A percentile compares a stretch with the other conserved stretches of the same genome.
Conservation (phyloP, 2,113 vertebrate genomes). For the Labeo catla region DNA sequence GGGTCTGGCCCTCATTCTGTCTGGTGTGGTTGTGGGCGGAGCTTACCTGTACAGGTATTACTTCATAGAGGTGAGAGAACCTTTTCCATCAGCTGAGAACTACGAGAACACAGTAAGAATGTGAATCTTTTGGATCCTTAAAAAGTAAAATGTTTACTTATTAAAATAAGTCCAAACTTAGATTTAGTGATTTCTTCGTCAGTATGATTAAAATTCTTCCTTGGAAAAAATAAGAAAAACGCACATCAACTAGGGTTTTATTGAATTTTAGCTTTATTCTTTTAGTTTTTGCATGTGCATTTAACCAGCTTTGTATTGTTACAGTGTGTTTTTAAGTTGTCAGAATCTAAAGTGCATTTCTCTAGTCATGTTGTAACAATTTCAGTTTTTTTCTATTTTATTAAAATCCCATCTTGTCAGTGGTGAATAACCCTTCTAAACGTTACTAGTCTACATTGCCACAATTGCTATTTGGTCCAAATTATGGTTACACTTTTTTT, state of each 20-base stretch:
- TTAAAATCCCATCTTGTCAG: neutral
- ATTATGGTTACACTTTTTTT: neutral
- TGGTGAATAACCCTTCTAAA: no score
- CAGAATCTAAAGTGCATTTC: neutral
- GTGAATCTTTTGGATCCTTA: neutral
- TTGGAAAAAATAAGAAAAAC: no score
- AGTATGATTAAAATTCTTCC: neutral
- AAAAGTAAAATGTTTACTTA: no score
- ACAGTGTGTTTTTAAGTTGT: no score
- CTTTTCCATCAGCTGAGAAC: neutral
- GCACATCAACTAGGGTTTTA: no score
- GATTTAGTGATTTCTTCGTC: neutral
- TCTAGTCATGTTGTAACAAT: neutral
- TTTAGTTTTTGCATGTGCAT: no score
- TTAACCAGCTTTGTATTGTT: no score
- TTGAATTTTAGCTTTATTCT: no score
- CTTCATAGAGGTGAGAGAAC: constrained; percentile 77
- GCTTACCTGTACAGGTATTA: constrained; percentile 88
- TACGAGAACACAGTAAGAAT: neutral
- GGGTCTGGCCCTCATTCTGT: constrained; percentile 86
- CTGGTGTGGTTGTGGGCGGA: constrained; percentile 86
- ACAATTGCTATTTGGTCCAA: neutral
- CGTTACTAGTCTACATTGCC: neutral
- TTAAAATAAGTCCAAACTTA: neutral
- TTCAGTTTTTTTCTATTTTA: neutral